Evolutionary conservation across 2,888 invertebrate genomes (phyloP).

Genomic region (Dicyrtoma fusca): DNA sequence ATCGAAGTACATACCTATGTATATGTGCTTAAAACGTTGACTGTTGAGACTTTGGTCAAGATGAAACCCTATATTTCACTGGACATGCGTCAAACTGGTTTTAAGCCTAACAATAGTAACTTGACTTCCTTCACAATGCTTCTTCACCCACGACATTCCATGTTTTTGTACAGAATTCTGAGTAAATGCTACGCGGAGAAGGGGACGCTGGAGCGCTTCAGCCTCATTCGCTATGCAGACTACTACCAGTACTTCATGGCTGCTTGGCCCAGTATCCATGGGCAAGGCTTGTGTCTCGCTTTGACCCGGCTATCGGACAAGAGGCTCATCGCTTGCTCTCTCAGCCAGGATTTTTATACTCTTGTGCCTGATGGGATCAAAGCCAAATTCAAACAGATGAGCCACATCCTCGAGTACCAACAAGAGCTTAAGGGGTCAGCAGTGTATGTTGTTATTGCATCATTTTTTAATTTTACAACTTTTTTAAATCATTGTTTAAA

Average conservation of each 20-base stretch:
- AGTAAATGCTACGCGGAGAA: constrained; percentile 35
- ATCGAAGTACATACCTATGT: no score
- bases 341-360: constrained; percentile 70
- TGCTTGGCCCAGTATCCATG: constrained; percentile 32
- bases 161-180: constrained; percentile 34
- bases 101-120: no score
- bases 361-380: not conserved
- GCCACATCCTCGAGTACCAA: constrained; percentile 75
- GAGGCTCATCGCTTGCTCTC: constrained; percentile 69
- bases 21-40: no score
- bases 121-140: not conserved
- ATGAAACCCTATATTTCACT: no score
- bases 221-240: constrained; percentile 29
- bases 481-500: no score
- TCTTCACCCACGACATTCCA: no score
- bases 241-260: constrained; percentile 32
- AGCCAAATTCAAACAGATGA: constrained; percentile 71
- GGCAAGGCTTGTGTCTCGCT: constrained; percentile 66
- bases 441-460: constrained; percentile 31
- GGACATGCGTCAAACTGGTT: no score
- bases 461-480: no score
- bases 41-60: no score
- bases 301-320: constrained; percentile 64
- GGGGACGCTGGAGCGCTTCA: constrained; percentile 37
- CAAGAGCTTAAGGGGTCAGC: constrained; percentile 64